Percentiles rank a stretch among this genome's conserved stretches.
Conservation (phyloP, 2,113 vertebrate genomes). For the Motacilla tschutschensis region DNA sequence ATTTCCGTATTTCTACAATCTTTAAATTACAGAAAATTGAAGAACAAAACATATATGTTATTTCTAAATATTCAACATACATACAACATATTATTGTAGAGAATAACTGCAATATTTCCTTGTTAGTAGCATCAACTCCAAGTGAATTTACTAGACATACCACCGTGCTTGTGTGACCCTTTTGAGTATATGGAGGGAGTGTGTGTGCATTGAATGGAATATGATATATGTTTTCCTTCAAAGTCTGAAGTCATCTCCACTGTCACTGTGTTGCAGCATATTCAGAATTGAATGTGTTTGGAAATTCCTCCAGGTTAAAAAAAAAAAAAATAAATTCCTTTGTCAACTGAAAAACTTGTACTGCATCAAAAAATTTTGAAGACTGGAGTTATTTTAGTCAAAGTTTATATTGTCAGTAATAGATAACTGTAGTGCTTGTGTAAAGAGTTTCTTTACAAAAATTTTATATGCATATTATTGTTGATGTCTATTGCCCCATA, state of each 20-base stretch:
- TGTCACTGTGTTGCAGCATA: not conserved
- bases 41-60: not conserved
- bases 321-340: not conserved
- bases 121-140: not conserved
- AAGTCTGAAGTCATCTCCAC: not conserved
- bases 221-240: not conserved
- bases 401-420: not conserved
- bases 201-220: not conserved
- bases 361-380: not conserved
- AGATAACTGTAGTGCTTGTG: not conserved
- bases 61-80: not conserved
- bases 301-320: not conserved
- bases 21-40: not conserved
- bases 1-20: not conserved
- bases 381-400: accelerated
- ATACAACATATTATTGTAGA: not conserved
- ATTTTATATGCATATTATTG: accelerated
- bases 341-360: not conserved
- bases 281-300: not conserved
- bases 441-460: not conserved
- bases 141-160: not conserved
- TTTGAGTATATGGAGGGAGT: not conserved
- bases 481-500: not conserved
- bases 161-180: accelerated
- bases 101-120: not conserved